Evolutionary conservation across 2,888 invertebrate genomes (phyloP), one percentile per base, ranked within the genome.

Genomic region (Esperia sulphurella): DNA sequence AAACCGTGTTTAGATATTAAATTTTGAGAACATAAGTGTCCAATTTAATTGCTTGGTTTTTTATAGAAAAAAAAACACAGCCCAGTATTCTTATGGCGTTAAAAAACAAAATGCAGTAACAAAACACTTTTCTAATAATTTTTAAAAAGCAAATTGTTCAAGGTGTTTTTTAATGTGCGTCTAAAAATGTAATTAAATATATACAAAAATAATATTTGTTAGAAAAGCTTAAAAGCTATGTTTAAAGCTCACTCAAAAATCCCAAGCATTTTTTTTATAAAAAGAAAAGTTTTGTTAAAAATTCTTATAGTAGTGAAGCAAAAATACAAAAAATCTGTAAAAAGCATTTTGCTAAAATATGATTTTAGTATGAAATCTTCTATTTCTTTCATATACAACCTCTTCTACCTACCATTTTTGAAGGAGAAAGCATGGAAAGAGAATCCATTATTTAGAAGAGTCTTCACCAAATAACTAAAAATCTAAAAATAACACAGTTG

Each of bases 401-500:
- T 89, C 89, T 68, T 88, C 87, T 83, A 84, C 89, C 89, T 89
- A 89, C 89, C 89, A 89, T 83, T 71, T 87, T 88, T 79, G 88
- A 83, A 81, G 89, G 82, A 84, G 88, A 83, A 70, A 88, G 88
- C 89, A 88, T 89, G 89, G 83, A 89, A 88, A 88, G 71, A 84
- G 86, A 87, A 78, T 82, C 82, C 84, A 84, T 80, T 71, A 73
- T 86, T 87, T 74, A 83, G 75, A 83, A 70, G 71, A 61, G 63
- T 65, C 57, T 68, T 63, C 52, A 54, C 63, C 38, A 48, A 57
- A 59, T 62, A 65, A 52, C 57, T 53, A 55, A 52, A 46, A 52
- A 56, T n/a, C 8, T 39, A 57, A 69, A 65, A 63, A 61, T 68
- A 53, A 68, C 60, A 66, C 62, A 60, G 50, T 55, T 46, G 52